phyloP scores from a whole-genome alignment of 2,797 vertebrate species.

The Garrulus glandarius region DNA sequence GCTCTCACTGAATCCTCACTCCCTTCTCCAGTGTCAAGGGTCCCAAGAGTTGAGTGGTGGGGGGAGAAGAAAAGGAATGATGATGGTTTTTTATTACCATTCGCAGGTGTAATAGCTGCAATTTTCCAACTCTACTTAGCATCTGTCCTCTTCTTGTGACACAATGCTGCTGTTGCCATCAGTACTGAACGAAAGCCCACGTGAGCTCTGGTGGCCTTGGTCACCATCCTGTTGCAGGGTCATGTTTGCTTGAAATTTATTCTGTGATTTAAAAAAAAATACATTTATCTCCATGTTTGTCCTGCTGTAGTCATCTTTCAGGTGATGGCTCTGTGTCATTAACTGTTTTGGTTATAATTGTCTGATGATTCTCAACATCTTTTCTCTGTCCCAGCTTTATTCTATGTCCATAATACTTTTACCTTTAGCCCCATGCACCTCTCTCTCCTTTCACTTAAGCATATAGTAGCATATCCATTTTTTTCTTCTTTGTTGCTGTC shows the following conservation, averaged over 20 bases:
- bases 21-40: neutral
- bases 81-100: neutral
- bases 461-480: neutral
- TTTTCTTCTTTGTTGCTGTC: neutral
- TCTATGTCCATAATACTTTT: neutral
- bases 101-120: neutral
- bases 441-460: neutral
- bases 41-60: neutral
- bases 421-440: neutral
- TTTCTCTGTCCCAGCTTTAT: neutral
- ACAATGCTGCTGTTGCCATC: neutral
- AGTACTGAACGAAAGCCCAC: neutral
- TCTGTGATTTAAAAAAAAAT: neutral
- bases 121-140: fast-evolving
- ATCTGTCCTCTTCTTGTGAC: neutral
- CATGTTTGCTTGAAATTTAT: neutral
- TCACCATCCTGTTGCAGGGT: neutral
- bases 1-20: neutral
- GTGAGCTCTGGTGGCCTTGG: neutral
- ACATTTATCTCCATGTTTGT: neutral
- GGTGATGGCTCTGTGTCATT: neutral
- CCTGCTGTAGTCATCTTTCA: neutral
- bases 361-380: neutral
- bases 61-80: neutral
- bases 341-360: neutral